Conservation (phyloP, 2,888 invertebrate species). For the Hylaea fasciaria region DNA sequence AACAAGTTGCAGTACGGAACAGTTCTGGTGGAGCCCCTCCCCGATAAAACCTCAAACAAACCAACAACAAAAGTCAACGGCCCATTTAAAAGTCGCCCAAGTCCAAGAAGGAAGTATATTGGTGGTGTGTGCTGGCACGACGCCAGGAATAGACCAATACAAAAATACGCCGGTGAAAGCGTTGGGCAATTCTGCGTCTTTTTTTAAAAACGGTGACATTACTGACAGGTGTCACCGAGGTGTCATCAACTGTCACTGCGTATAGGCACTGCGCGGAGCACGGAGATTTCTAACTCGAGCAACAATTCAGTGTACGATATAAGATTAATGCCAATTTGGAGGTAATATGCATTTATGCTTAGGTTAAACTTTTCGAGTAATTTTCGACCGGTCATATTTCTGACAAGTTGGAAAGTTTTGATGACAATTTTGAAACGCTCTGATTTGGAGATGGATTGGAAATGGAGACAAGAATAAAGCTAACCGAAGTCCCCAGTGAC, state of each 20-base stretch:
- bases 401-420: too few species aligned
- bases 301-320: not conserved
- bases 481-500: too few species aligned
- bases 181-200: conserved; percentile 24
- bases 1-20: too few species aligned
- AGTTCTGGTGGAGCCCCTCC: too few species aligned
- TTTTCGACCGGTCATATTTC: too few species aligned
- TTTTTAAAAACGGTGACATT: conserved; percentile 11
- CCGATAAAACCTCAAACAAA: not conserved
- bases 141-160: conserved; percentile 48
- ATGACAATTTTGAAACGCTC: too few species aligned
- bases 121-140: conserved; percentile 38
- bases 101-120: conserved; percentile 46
- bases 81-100: conserved; percentile 42
- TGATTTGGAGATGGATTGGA: too few species aligned
- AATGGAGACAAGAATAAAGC: too few species aligned
- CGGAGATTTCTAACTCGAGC: not conserved
- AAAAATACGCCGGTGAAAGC: conserved; percentile 22
- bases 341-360: too few species aligned
- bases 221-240: conserved; percentile 24
- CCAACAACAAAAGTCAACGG: conserved; percentile 42
- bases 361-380: too few species aligned
- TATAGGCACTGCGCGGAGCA: not conserved
- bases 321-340: too few species aligned
- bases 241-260: not conserved